phyloP scores from a whole-genome alignment of 2,888 invertebrate genomes.

The Metopia argyrocephala region DNA sequence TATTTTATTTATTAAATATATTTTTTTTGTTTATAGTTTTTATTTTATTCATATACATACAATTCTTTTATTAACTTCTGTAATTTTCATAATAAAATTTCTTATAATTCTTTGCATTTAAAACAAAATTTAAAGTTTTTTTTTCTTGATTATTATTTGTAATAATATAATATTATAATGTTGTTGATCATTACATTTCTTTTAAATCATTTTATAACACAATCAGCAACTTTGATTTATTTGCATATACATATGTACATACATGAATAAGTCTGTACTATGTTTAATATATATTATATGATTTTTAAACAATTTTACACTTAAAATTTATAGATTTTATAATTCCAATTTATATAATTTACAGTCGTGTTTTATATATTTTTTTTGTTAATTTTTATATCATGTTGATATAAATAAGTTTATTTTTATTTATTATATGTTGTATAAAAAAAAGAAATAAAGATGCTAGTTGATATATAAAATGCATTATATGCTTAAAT shows the following conservation, averaged over 20 bases:
- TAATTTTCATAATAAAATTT: constrained; percentile 9
- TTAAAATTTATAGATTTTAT: constrained; percentile 21
- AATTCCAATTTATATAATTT: constrained; percentile 41
- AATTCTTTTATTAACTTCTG: constrained; percentile 8
- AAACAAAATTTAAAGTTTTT: constrained; percentile 3
- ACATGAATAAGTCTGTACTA: constrained; percentile 21
- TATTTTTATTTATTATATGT: not conserved
- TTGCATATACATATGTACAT: constrained; percentile 41
- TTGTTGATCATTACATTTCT: not conserved
- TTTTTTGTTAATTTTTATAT: constrained; percentile 21
- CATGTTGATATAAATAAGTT: not conserved
- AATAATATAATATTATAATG: constrained; percentile 19
- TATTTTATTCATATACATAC: constrained; percentile 28
- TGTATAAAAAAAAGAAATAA: not conserved
- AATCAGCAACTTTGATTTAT: constrained; percentile 35
- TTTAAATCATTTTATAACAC: constrained; percentile 10
- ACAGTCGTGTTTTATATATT: constrained; percentile 29
- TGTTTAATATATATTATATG: constrained; percentile 38
- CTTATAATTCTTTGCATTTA: constrained; percentile 12
- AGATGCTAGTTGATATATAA: not conserved
- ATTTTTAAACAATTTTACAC: constrained; percentile 39
- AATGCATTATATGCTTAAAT: constrained; percentile 30
- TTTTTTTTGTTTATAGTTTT: constrained; percentile 20
- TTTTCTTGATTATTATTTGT: constrained; percentile 4
- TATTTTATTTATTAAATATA: constrained; percentile 20